Evolutionary conservation across 1,140 invertebrate genomes (phyloP), one percentile per base, ranked within the genome.

Genomic region (Euborellia annulipes): DNA sequence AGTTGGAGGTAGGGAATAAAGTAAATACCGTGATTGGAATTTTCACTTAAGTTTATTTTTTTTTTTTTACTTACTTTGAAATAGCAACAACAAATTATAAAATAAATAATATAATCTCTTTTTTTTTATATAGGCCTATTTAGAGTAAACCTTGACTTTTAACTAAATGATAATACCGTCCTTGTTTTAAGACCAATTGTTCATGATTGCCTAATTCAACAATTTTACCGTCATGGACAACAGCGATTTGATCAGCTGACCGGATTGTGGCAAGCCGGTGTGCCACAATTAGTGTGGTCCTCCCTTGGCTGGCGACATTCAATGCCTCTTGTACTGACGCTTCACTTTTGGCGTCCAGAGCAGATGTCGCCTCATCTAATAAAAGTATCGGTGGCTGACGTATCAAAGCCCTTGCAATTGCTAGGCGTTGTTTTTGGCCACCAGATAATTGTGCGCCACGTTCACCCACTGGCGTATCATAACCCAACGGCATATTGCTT

Each of bases 251-350:
- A 60, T 82, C 79, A 16, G 74, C 68, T 62, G 54, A 22, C 55
- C 84, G 80, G 48, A 96, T 89, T 0, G 90, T 95, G 52, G 87
- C 92, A 9, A 96, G 65, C 43, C 91, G 70, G 58, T 95, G 91
- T 9, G 91, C 90, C 51, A 96, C 93, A 0, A 88, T 88, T 4
- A 94, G 61, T 1, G 92, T 85, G 1, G 90, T 95, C 40, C 88
- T 73, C 17, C 82, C 85, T 66, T 79, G 74, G 38, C 82, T 75
- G 2, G 86, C 79, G 41, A 76, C 69, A 54, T 92, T 87, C 14
- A 93, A 62, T 3, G 88, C 85, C 57, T 86, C 78, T 56, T 90
- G 85, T 3, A 94, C 86, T 53, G 86, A 68, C 57, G 74, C 74
- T 64, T 95, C 90, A 4, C 87, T 93, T 56, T 89, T 82, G 0